Evolutionary conservation across 2,797 vertebrate species (phyloP).

Genomic region (Capromys pilorides): DNA sequence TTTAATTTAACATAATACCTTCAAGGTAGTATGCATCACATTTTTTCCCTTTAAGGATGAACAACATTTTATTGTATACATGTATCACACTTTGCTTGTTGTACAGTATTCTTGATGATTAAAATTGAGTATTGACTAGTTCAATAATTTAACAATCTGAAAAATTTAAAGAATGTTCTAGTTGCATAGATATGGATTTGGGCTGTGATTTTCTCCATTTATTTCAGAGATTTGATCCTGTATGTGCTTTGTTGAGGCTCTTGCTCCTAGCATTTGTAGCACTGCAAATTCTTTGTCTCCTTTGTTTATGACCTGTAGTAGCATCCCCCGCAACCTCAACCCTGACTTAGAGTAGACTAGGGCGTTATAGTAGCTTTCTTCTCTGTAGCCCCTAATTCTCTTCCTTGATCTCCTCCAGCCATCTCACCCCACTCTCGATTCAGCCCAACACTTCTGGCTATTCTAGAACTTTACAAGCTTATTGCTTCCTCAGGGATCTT

Average conservation of each 20-base stretch:
- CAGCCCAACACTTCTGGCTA: not conserved
- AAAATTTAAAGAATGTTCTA: slow-evolving; percentile 38
- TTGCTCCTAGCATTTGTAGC: not conserved
- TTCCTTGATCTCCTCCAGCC: not conserved
- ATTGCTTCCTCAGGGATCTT: not conserved
- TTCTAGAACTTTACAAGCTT: not conserved
- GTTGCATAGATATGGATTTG: slow-evolving; percentile 18
- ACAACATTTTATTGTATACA: not conserved
- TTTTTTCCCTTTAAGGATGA: not conserved
- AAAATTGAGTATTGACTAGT: slow-evolving; percentile 6
- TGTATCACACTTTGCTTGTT: not conserved
- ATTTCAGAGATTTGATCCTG: not conserved
- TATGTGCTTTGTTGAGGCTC: not conserved
- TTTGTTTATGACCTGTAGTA: not conserved
- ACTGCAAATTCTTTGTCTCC: not conserved
- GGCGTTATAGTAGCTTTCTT: not conserved
- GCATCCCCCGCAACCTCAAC: no score
- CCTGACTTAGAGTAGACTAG: not conserved
- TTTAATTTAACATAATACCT: not conserved
- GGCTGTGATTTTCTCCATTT: not conserved
- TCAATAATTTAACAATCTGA: slow-evolving; percentile 14
- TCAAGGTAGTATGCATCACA: not conserved
- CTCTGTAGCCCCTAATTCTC: not conserved
- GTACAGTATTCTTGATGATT: slow-evolving; percentile 42
- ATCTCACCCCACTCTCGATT: not conserved